These are phyloP conservation scores for Riparia riparia DNA, from an alignment of 2,113 vertebrate genomes.

Conservation along the genomic window DNA sequence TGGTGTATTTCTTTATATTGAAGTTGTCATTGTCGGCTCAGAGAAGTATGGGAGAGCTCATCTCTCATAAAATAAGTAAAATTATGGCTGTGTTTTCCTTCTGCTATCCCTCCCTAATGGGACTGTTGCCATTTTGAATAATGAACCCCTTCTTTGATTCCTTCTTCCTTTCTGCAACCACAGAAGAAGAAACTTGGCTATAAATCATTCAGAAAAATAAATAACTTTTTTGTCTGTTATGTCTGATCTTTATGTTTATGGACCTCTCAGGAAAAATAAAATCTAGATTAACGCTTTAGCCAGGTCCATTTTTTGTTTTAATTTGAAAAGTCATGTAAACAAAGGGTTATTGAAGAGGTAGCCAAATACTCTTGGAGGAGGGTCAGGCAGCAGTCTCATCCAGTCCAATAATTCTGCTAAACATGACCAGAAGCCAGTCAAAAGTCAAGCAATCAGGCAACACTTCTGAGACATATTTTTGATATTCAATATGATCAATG, in stretches of 20 bases:
- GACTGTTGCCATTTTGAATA: conserved; percentile 59
- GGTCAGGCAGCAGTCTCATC: background rate
- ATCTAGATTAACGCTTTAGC: background rate
- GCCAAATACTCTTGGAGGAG: background rate
- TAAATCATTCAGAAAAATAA: conserved; percentile 49
- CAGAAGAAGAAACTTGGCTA: conserved; percentile 6
- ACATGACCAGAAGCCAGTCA: background rate
- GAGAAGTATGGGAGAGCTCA: conserved; percentile 42
- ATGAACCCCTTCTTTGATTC: conserved; percentile 46
- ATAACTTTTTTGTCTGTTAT: conserved; percentile 13
- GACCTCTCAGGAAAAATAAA: conserved; percentile 7
- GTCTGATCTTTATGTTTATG: conserved; percentile 23
- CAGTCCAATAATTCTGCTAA: background rate
- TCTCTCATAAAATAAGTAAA: conserved; percentile 50
- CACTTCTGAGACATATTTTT: background rate
- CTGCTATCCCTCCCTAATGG: conserved; percentile 39
- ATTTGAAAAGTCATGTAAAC: conserved; percentile 5
- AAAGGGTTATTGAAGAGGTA: background rate
- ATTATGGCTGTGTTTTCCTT: conserved; percentile 47
- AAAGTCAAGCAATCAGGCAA: conserved; percentile 7
- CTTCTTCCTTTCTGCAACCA: conserved; percentile 19
- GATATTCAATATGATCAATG: background rate
- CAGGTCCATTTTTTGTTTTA: background rate
- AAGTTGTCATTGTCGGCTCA: background rate
- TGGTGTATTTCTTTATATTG: background rate